Evolutionary conservation across 2,888 invertebrate genomes (phyloP), one percentile per base, ranked within the genome.

Genomic region (Pristionchus entomophagus): DNA sequence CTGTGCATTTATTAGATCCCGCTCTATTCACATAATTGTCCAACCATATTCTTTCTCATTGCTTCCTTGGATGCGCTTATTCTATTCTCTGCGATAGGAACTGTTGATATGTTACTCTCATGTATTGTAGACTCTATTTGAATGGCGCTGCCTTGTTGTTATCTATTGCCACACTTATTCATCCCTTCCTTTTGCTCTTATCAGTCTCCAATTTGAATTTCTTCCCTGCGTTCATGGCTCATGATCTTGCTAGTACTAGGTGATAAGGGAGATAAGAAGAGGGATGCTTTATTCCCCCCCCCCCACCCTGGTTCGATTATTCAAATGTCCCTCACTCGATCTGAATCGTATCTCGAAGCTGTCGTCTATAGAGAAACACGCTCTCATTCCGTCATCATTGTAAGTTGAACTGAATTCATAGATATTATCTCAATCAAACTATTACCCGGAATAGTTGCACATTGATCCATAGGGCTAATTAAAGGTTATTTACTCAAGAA

Each of bases 291-390:
- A 26, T 41, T 73, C 26, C 26, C n/a, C 26, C 38, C 45, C 26
- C 26, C 26, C n/a, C 26, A 22, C 45, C 26, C 0, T 0, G 41
- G 38, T 38, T 5, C 32, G 29, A 32, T 29, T 78, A 78, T 78
- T 78, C 78, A 78, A 59, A 82, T 82, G 82, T 49, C 45, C 82
- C 82, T 45, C n/a, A 26, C 22, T 17, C 82, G 82, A 45, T 59
- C 38, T 26, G 56, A 56, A 6, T 59, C 38, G 12, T 82, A 49
- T 26, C 56, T 82, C 2, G 29, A 82, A 26, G 82, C 82, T 49
- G 82, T 82, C 17, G 59, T 59, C 29, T 82, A 59, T 26, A 56
- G 35, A 38, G 26, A 45, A 26, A 38, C 69, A 35, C 45, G 6
- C n/a, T n/a, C 65, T 38, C 65, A 69, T 6, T 41, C 53, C 8